phyloP scores from a whole-genome alignment of 1,140 invertebrate species.

The Penaeus vannamei region DNA sequence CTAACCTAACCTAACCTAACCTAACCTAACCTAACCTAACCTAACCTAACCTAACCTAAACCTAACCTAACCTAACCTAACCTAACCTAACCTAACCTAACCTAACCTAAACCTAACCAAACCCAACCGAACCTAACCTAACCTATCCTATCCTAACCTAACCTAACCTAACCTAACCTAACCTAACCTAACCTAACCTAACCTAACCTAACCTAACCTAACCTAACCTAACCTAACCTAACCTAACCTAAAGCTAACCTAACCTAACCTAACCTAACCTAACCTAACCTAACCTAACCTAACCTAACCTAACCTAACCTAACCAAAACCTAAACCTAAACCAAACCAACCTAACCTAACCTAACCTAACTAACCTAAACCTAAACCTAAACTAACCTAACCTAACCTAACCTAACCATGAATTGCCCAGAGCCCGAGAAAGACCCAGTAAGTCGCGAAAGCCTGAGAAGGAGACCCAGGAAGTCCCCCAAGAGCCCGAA shows the following conservation, averaged over 20 bases:
- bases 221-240: slow-evolving; percentile 13
- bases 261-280: slow-evolving; percentile 12
- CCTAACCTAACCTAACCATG: slow-evolving; percentile 1
- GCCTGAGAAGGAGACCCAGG: too few species aligned
- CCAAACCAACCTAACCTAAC: too few species aligned
- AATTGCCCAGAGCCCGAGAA: too few species aligned
- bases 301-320: slow-evolving; percentile 7
- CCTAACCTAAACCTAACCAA: too few species aligned
- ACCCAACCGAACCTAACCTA: too few species aligned
- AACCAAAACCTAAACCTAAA: background rate
- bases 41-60: slow-evolving; percentile 12
- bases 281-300: background rate
- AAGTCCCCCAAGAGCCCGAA: too few species aligned
- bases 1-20: slow-evolving; percentile 12
- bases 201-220: slow-evolving; percentile 6
- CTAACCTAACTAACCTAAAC: background rate
- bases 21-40: slow-evolving; percentile 12
- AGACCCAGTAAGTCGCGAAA: too few species aligned
- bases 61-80: slow-evolving; percentile 13
- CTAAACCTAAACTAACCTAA: too few species aligned
- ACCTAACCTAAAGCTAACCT: too few species aligned
- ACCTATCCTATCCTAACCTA: background rate
- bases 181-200: slow-evolving; percentile 12
- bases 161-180: slow-evolving; percentile 6
- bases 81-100: slow-evolving; percentile 12